Conservation (phyloP, 2,888 invertebrate species). For the Sinohyriopsis cumingii region DNA sequence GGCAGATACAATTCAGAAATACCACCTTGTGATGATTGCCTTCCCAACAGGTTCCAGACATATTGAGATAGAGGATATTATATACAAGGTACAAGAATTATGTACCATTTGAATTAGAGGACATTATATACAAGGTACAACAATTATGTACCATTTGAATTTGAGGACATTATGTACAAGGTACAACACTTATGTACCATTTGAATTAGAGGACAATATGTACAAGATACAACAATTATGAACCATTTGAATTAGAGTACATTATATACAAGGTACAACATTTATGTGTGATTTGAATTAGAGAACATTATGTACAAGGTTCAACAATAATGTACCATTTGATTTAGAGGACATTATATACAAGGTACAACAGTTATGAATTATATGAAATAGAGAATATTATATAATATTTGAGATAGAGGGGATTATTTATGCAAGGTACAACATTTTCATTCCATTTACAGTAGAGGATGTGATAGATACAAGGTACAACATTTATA, state of each 20-base stretch:
- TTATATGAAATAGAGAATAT: no score
- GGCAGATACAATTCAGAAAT: slow-evolving; percentile 19
- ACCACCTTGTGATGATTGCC: slow-evolving; percentile 36
- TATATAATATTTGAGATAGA: slow-evolving; percentile 31
- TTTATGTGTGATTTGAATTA: slow-evolving; percentile 17
- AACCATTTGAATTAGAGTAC: no score
- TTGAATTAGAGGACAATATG: background rate
- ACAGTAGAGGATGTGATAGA: no score
- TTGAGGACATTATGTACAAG: slow-evolving; percentile 47
- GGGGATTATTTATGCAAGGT: slow-evolving; percentile 44
- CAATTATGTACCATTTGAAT: slow-evolving; percentile 14
- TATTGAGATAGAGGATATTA: slow-evolving; percentile 47
- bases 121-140: slow-evolving; percentile 35
- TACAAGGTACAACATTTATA: no score
- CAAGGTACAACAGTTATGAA: no score
- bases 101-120: background rate
- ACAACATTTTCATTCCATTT: background rate
- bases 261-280: no score
- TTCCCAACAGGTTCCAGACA: slow-evolving; percentile 46
- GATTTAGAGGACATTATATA: no score
- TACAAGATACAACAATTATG: slow-evolving; percentile 29
- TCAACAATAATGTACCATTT: background rate
- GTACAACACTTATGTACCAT: slow-evolving; percentile 16
- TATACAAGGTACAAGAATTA: slow-evolving; percentile 34
- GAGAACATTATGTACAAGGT: slow-evolving; percentile 50